phyloP scores from a whole-genome alignment of 2,797 vertebrate genomes.

The Phrynocephalus guinanensis region DNA sequence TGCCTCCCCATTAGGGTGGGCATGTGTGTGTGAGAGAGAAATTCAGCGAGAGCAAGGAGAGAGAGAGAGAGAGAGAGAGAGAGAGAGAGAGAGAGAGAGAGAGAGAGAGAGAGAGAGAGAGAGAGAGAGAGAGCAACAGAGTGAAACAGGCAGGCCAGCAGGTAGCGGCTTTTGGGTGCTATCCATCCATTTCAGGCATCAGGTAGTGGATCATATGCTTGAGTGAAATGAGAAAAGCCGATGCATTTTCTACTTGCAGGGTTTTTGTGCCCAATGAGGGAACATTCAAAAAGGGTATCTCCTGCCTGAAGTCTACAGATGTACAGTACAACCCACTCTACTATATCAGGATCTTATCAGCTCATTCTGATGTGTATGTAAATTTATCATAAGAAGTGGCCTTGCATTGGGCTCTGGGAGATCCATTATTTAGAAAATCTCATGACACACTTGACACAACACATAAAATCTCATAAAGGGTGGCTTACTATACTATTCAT shows the following conservation, averaged over 20 bases:
- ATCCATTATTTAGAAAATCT: background rate
- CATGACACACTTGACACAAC: too few relatives aligned
- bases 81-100: background rate
- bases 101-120: too few relatives aligned
- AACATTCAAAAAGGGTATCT: background rate
- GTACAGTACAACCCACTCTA: background rate
- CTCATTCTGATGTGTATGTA: background rate
- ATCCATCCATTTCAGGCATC: too few relatives aligned
- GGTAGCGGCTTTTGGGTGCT: too few relatives aligned
- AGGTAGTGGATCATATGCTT: too few relatives aligned
- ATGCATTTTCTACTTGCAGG: background rate
- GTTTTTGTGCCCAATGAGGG: background rate
- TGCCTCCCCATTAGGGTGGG: background rate
- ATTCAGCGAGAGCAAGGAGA: too few relatives aligned
- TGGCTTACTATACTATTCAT: too few relatives aligned
- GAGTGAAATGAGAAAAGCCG: too few relatives aligned
- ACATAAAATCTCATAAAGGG: too few relatives aligned
- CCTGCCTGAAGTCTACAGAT: background rate
- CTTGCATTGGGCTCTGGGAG: background rate
- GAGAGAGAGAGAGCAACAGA: background rate
- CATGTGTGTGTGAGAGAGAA: background rate
- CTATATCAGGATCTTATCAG: background rate
- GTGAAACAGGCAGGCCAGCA: too few relatives aligned
- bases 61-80: background rate
- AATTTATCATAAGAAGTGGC: background rate